Percentiles rank a stretch among this genome's conserved stretches.
Evolutionary conservation across 2,888 invertebrate species (phyloP).

Genomic region (Cataglyphis albicans): DNA sequence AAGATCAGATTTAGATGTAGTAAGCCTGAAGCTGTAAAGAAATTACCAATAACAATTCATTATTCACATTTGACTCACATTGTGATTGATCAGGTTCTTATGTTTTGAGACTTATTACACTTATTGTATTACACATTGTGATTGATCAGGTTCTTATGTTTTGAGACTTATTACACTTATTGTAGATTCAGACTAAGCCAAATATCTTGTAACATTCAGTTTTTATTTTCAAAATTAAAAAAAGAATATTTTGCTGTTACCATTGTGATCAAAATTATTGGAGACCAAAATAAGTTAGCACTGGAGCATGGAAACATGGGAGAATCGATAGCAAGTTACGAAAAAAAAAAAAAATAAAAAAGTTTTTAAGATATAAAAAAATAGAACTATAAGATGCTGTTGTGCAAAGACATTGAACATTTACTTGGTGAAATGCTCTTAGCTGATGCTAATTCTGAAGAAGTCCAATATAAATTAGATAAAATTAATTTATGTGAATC

Average conservation of each 20-base stretch:
- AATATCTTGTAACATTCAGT: not conserved
- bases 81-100: too few species aligned
- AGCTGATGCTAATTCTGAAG: not conserved
- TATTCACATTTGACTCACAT: too few species aligned
- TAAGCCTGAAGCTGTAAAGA: too few species aligned
- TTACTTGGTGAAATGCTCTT: not conserved
- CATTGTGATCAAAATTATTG: not conserved
- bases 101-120: too few species aligned
- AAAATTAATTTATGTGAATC: not conserved
- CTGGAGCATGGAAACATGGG: not conserved
- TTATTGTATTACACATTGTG: too few species aligned
- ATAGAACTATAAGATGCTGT: not conserved
- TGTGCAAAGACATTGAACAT: not conserved
- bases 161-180: too few species aligned
- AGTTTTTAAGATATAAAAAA: not conserved
- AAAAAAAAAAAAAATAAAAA: constrained; percentile 4
- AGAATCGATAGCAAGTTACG: not conserved
- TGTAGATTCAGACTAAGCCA: not conserved
- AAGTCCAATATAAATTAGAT: not conserved
- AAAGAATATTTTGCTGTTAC: not conserved
- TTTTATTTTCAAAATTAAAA: not conserved
- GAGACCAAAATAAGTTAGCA: not conserved
- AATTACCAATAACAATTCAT: too few species aligned
- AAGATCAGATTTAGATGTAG: too few species aligned
- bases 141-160: too few species aligned